Evolutionary conservation across 2,888 invertebrate genomes (phyloP), one percentile per base, ranked within the genome.

Genomic region (Microctonus brassicae): DNA sequence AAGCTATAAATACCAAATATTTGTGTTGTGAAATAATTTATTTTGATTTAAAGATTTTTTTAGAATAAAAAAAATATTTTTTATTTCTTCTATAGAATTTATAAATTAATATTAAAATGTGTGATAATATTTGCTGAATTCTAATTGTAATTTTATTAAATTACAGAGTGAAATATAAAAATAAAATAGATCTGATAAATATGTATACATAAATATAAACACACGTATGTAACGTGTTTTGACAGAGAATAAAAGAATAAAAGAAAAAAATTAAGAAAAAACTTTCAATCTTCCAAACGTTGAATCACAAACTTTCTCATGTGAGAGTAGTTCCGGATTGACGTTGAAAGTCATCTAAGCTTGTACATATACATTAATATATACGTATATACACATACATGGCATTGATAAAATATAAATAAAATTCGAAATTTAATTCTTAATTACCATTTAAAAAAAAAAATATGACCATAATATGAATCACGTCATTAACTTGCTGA

Each of bases 291-390:
- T 53, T 70, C 73, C 72, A 75, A 75, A 76, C 64, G 72, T 74
- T 76, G 74, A 75, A 74, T 76, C 77, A 76, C 75, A 67, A 77
- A 79, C 80, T 81, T 80, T 81, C 80, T 77, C 80, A 70, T 62
- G 42, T 22, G 20, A 47, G 26, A 22, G 58, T 36, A 57, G 57
- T 58, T 63, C 62, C 57, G 69, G 69, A 69, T 36, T 29, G 11
- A 58, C 67, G 29, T 39, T 42, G 58, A 57, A 67, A 67, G 67
- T 67, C 57, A 67, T 47, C 42, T 67, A 42, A 67, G 42, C 42
- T n/a, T 11, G 29, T 67, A 55, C 42, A 26, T 36, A 57, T 39
- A 36, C 55, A 39, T 39, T 20, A 10, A 53, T 20, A 53, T 24
- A 53, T n/a, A 17, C 9, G 47, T 47, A 7, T 47, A 55, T 26